Conservation (phyloP, 2,797 vertebrate species). For the Podargus strigoides region DNA sequence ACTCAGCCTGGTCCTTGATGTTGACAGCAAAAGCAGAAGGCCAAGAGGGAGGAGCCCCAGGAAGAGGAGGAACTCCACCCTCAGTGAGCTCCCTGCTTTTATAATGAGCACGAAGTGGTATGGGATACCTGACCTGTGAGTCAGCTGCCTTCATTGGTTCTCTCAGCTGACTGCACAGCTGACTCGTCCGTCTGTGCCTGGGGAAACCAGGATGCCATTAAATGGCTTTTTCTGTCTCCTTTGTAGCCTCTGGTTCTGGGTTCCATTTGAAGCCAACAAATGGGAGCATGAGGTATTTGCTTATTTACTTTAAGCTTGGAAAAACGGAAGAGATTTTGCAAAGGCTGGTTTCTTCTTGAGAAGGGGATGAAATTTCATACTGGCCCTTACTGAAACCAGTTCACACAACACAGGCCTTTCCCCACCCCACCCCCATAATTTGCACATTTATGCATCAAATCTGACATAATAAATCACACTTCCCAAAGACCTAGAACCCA, state of each 20-base stretch:
- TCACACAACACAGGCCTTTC: not conserved
- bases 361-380: conserved; percentile 28
- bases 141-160: too few species aligned
- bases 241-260: not conserved
- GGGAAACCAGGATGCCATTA: too few species aligned
- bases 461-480: not conserved
- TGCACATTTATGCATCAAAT: not conserved
- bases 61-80: too few species aligned
- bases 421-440: not conserved
- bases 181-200: too few species aligned
- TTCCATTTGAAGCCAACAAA: not conserved
- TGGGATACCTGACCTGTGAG: too few species aligned
- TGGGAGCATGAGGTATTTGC: not conserved
- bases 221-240: not conserved
- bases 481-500: not conserved
- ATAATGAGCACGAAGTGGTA: too few species aligned
- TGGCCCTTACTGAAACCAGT: not conserved
- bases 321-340: not conserved
- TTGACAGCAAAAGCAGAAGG: too few species aligned
- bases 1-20: too few species aligned
- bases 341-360: not conserved
- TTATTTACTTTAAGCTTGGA: not conserved
- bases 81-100: too few species aligned
- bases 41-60: too few species aligned
- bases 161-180: too few species aligned